phyloP scores from a whole-genome alignment of 2,888 invertebrate species.

The Timema podura region DNA sequence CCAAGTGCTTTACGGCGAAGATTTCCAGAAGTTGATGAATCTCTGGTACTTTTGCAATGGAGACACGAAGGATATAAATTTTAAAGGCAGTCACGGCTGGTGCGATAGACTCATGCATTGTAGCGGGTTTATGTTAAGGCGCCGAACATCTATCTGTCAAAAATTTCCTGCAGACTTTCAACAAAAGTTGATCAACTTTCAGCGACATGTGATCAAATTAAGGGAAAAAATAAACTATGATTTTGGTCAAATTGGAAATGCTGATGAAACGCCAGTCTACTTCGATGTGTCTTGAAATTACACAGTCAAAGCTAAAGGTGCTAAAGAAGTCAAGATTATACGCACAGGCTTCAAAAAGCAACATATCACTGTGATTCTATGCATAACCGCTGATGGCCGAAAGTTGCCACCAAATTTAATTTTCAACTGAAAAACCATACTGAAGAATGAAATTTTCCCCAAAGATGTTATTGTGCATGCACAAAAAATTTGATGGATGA shows the following conservation, averaged over 20 bases:
- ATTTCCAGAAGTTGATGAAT: neutral
- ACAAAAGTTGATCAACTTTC: conserved; percentile 21
- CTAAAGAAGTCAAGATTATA: conserved; percentile 15
- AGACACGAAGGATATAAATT: neutral
- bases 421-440: conserved; percentile 24
- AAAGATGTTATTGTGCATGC: no score
- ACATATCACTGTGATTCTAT: conserved; percentile 15
- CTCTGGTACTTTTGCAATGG: neutral
- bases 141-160: neutral
- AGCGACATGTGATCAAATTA: conserved; percentile 20
- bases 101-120: neutral
- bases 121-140: neutral
- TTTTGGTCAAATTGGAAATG: conserved; percentile 20
- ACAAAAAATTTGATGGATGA: no score
- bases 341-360: conserved; percentile 18
- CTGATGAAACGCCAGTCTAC: conserved; percentile 21
- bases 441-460: neutral
- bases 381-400: conserved; percentile 18
- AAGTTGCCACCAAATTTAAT: conserved; percentile 21
- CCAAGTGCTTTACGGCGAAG: neutral
- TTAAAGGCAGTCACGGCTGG: conserved; percentile 3
- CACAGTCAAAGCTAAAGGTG: conserved; percentile 21
- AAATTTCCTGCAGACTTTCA: conserved; percentile 16
- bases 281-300: conserved; percentile 19
- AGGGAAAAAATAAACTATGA: conserved; percentile 13